Evolutionary conservation across 2,797 vertebrate species (phyloP), one percentile per base, ranked within the genome.

Genomic region (Sternarchorhynchus goeldii): DNA sequence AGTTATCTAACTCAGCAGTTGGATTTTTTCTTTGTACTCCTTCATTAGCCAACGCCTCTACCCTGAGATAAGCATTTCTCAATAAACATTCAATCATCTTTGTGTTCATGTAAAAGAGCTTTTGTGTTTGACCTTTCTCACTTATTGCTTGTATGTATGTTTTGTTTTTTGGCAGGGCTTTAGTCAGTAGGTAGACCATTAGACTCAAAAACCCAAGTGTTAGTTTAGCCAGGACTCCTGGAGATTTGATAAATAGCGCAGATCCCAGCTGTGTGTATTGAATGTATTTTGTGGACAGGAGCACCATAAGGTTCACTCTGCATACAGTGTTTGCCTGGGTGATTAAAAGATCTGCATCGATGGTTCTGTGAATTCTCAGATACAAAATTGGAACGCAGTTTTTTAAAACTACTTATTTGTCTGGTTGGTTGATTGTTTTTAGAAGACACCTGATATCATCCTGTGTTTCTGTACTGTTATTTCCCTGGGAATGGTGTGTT

Each of bases 21-120:
- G 75, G 36, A 77, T 88, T 84, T 85, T 53, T 21, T 50, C 45
- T n/a, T 20, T 60, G 29, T n/a, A 39, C n/a, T 45, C 39, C 55
- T 66, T 73, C 57, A 73, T 32, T 25, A 79, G 53, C 18, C 20
- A 21, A 53, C 12, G 3, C 8, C 12, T 12, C 45, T 3, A 14
- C 45, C 20, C 25, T 2, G 18, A 68, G 63, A 73, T 1, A 5
- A 1, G 1, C 16, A 2, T 18, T 63, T 80, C 25, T 76, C 73
- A 80, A 77, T 66, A 59, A 57, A 39, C 45, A 59, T 63, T 81
- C 75, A 31, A 65, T 80, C 78, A 71, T 66, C 20, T 71, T 67
- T 62, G 45, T 62, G 21, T 76, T 68, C 58, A 50, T 76, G 25
- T 45, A 72, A 6, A 1, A n/a, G 6, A 8, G 39, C 5, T 25